A percentile compares a stretch with the other conserved stretches of the same genome.
These are phyloP conservation scores for Melanocharis versteri DNA, from an alignment of 2,113 vertebrate species.

Conservation along the genomic window DNA sequence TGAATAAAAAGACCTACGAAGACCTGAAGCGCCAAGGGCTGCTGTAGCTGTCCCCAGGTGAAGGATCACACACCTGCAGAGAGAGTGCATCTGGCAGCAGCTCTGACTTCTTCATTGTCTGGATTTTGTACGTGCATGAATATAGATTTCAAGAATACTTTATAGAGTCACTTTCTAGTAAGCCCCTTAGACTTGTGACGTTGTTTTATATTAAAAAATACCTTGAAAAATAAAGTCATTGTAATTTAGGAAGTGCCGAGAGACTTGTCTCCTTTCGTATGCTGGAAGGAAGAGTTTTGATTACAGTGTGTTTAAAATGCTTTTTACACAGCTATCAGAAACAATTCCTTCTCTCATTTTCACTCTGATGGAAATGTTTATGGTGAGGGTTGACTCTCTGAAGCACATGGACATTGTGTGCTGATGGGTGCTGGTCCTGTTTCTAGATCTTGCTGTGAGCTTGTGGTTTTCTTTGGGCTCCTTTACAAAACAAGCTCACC, in stretches of 20 bases:
- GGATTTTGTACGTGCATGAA: conserved; percentile 53
- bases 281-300: not conserved
- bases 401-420: not conserved
- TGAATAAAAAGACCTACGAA: conserved; percentile 98
- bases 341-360: not conserved
- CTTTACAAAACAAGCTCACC: not conserved
- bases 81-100: not conserved
- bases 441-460: not conserved
- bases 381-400: not conserved
- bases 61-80: not conserved
- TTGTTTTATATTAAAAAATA: conserved; percentile 66
- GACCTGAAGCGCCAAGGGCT: conserved; percentile 96
- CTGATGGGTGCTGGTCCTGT: not conserved
- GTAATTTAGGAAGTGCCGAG: not conserved
- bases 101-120: not conserved
- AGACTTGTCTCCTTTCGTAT: not conserved
- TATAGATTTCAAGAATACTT: conserved; percentile 49
- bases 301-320: not conserved
- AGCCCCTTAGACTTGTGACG: conserved; percentile 2
- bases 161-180: conserved; percentile 43
- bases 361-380: not conserved
- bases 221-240: conserved; percentile 55
- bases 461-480: not conserved
- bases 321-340: not conserved
- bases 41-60: conserved; percentile 72